Percentiles rank a stretch among this genome's conserved stretches.
These are phyloP conservation scores for Protosalanx chinensis DNA, from an alignment of 2,797 vertebrate species.

Conservation along the genomic window DNA sequence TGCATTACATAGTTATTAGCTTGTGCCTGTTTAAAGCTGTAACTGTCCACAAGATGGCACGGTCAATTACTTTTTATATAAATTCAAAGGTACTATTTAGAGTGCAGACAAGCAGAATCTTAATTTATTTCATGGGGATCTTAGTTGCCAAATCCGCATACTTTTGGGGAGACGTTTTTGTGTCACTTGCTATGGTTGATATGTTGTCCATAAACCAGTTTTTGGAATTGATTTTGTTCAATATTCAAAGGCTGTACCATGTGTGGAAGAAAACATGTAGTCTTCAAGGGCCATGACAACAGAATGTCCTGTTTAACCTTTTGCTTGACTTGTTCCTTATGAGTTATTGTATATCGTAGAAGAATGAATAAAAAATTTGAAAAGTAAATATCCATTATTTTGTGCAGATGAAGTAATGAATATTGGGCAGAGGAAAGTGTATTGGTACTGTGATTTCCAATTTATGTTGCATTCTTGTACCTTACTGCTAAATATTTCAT, in stretches of 20 bases:
- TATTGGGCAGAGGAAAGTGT: slow-evolving; percentile 18
- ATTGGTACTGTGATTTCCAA: slow-evolving; percentile 46
- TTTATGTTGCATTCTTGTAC: slow-evolving; percentile 33
- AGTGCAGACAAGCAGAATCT: slow-evolving; percentile 17
- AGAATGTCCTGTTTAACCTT: slow-evolving; percentile 21
- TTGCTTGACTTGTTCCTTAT: slow-evolving; percentile 48
- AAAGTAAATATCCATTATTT: slow-evolving; percentile 64
- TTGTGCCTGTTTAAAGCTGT: not conserved
- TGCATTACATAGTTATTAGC: slow-evolving; percentile 14
- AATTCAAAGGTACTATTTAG: slow-evolving; percentile 27
- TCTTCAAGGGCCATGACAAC: slow-evolving; percentile 19
- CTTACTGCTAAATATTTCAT: slow-evolving; percentile 40
- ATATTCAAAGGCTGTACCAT: slow-evolving; percentile 6
- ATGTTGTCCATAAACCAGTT: slow-evolving; percentile 2
- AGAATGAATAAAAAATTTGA: slow-evolving; percentile 18
- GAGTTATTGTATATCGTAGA: slow-evolving; percentile 61
- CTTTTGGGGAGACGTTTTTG: slow-evolving; percentile 23
- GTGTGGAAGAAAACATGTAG: not conserved
- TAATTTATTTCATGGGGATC: slow-evolving; percentile 55
- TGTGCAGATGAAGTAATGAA: slow-evolving; percentile 49
- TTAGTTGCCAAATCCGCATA: slow-evolving; percentile 33
- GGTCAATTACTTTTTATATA: too few relatives aligned
- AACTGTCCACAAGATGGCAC: too few relatives aligned
- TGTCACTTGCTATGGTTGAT: slow-evolving; percentile 31
- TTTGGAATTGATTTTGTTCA: slow-evolving; percentile 6